phyloP scores from a whole-genome alignment of 2,888 invertebrate species.

The Bhutanitis thaidina region DNA sequence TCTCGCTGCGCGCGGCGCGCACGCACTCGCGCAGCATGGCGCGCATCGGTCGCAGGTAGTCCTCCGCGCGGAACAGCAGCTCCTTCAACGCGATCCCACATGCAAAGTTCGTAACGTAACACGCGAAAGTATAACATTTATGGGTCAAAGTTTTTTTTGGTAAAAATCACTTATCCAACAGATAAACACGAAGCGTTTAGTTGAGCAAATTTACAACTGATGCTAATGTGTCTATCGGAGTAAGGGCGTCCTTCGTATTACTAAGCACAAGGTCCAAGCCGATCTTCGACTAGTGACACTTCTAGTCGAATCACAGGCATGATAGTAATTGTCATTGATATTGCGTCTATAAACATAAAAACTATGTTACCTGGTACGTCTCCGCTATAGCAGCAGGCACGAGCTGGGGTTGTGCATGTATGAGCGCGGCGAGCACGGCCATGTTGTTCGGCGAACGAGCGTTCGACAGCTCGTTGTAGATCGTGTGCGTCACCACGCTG shows the following conservation, averaged over 20 bases:
- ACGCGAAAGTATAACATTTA: no score
- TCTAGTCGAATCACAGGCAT: no score
- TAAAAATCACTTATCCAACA: no score
- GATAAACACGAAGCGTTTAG: no score
- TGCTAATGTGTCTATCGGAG: no score
- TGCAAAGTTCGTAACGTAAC: neutral
- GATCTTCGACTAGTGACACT: no score
- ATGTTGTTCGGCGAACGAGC: constrained; percentile 97
- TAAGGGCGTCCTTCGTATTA: no score
- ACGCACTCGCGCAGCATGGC: constrained; percentile 93
- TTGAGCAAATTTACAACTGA: no score
- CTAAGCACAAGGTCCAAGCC: no score
- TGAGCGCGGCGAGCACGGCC: constrained; percentile 93
- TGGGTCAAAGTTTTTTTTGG: no score
- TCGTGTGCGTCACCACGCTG: constrained; percentile 92
- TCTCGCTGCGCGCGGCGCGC: constrained; percentile 88
- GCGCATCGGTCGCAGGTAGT: constrained; percentile 92
- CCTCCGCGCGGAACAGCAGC: constrained; percentile 91
- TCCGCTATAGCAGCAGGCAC: constrained; percentile 92
- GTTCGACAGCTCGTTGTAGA: constrained; percentile 96
- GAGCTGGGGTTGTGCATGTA: constrained; percentile 89
- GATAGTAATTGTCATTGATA: no score
- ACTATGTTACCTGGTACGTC: constrained; percentile 82
- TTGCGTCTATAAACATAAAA: no score
- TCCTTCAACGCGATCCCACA: constrained; percentile 75